phyloP scores from a whole-genome alignment of 2,797 vertebrate genomes.

The Coranthus polyacanthus region DNA sequence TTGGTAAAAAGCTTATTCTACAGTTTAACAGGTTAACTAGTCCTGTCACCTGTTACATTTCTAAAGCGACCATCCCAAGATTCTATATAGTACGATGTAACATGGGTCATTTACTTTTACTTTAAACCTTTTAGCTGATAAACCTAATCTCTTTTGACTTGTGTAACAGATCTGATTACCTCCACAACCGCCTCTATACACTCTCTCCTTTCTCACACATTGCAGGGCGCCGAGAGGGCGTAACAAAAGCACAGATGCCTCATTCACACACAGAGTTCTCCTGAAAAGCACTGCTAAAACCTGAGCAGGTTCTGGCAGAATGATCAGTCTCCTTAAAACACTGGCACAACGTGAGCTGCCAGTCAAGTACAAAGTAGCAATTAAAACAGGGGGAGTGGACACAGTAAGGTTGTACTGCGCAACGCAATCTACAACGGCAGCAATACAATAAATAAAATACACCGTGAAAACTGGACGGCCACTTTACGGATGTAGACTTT shows the following conservation, averaged over 20 bases:
- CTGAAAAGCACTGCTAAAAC: constrained; percentile 6
- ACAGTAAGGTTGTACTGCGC: background rate
- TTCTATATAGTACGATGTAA: too few relatives aligned
- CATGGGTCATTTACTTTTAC: background rate
- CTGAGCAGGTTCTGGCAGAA: background rate
- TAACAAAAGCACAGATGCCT: constrained; percentile 14
- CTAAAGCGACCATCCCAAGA: too few relatives aligned
- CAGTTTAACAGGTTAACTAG: too few relatives aligned
- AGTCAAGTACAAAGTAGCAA: constrained; percentile 1
- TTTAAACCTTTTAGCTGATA: background rate
- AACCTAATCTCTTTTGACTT: background rate
- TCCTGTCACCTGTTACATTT: too few relatives aligned
- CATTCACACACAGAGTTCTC: constrained; percentile 2
- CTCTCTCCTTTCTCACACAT: constrained; percentile 1
- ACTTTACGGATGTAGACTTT: too few relatives aligned
- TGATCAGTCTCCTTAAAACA: background rate
- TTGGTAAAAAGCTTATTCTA: too few relatives aligned
- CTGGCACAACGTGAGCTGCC: background rate
- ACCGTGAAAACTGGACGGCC: background rate
- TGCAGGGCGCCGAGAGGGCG: constrained; percentile 4
- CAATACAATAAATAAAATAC: background rate
- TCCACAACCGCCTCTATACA: background rate
- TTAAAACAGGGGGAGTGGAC: background rate
- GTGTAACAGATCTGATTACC: background rate
- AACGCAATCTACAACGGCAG: background rate